Evolutionary conservation across 2,113 vertebrate species (phyloP), one percentile per base, ranked within the genome.

Genomic region (Chlorodrepanis virens): DNA sequence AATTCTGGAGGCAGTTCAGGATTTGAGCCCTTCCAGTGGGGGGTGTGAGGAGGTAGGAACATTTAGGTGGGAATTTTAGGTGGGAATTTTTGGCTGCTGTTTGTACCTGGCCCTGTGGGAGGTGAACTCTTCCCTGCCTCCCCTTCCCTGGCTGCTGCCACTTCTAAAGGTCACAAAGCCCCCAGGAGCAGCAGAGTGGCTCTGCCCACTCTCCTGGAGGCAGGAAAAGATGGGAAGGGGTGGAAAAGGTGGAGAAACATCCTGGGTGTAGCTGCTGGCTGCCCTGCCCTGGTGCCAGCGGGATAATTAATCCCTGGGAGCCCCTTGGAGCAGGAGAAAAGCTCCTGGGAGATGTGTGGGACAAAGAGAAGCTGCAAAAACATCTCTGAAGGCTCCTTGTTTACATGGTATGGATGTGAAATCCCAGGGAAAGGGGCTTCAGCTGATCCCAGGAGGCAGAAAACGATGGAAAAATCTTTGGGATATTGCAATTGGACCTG

Each of bases 231-330:
- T 52, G 23, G 70, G 57, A 78, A 67, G 0, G 7, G 5, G 45
- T 54, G 57, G 57, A 54, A 83, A 42, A 37, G 15, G 35, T 17
- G 49, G 47, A 54, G 35, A 27, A 70, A 4, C 6, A 4, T 16
- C 79, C 27, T 4, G 1, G 20, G 7, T 29, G 33, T 22, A 33
- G 85, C 35, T 5, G 7, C 2, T 35, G n/a, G 64, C 57, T 60
- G 67, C 25, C 53, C 68, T 85, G 50, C 93, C 65, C 23, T 12
- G 28, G 13, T 83, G 82, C 67, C 19, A 4, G 7, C 0, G 1
- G 68, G 71, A 27, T 97, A 92, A 96, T 94, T 63, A 68, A 82
- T 95, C 92, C 95, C 93, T 2, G 44, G 13, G 95, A 83, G 87
- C 65, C 27, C 39, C 49, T 37, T 29, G 54, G 25, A 49, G 47